A percentile compares a stretch with the other conserved stretches of the same genome.
Conservation (phyloP, 1,140 invertebrate genomes). For the Drosophila yakuba region DNA sequence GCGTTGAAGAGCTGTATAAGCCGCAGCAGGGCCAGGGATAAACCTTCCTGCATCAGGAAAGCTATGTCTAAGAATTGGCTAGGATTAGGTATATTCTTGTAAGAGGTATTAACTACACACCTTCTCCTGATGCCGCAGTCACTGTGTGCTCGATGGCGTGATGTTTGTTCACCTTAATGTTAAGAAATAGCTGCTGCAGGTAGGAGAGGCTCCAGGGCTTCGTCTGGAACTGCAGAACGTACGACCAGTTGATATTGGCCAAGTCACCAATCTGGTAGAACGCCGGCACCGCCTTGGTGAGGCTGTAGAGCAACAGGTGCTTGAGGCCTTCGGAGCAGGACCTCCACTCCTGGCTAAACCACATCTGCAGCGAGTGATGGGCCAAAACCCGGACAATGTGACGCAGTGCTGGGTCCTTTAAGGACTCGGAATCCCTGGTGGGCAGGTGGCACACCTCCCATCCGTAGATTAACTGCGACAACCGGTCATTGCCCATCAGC, state of each 20-base stretch:
- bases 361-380: slow-evolving; percentile 66
- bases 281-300: slow-evolving; percentile 34
- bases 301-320: slow-evolving; percentile 48
- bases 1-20: slow-evolving; percentile 72
- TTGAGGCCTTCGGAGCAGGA: slow-evolving; percentile 47
- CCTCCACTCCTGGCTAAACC: slow-evolving; percentile 75
- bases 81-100: not conserved
- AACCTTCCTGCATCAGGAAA: slow-evolving; percentile 54
- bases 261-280: slow-evolving; percentile 50
- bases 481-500: slow-evolving; percentile 64
- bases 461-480: slow-evolving; percentile 63
- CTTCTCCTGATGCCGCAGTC: slow-evolving; percentile 50
- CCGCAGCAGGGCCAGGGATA: slow-evolving; percentile 61
- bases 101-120: slow-evolving; percentile 6
- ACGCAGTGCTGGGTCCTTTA: slow-evolving; percentile 37
- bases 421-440: not conserved
- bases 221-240: slow-evolving; percentile 52
- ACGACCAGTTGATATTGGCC: slow-evolving; percentile 64
- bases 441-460: slow-evolving; percentile 66
- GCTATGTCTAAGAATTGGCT: slow-evolving; percentile 36
- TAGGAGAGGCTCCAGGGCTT: slow-evolving; percentile 67
- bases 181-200: slow-evolving; percentile 53
- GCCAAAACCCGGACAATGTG: slow-evolving; percentile 56
- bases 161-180: slow-evolving; percentile 51
- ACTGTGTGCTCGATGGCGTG: slow-evolving; percentile 64